Base-by-base conservation (phyloP, 1,140 invertebrate genomes). In the Aphelenchoides fujianensis region DNA sequence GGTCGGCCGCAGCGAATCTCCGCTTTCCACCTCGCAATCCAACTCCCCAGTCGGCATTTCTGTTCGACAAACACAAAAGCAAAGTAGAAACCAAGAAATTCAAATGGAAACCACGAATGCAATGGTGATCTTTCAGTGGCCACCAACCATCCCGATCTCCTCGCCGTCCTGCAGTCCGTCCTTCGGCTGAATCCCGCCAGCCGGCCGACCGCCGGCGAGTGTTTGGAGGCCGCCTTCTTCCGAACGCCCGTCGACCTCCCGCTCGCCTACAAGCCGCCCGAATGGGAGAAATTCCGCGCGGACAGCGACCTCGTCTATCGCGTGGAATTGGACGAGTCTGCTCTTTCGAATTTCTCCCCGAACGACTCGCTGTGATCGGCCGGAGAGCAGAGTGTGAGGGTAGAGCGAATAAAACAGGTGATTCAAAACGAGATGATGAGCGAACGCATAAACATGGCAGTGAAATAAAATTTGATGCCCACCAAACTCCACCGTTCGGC, bases 121-220 rank as follows among this genome's bases (percentile, higher is more conserved):
- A 16, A 48, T 48, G 12, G 12, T 48, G 12, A 16, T 48, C 5
- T 59, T 59, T 59, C 34, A 59, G 55, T 59, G 12, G 55, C 55
- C 23, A 7, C 5, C 23, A 23, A 59, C 55, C 12, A 59, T 59
- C 5, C 55, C 12, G 5, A 59, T 16, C 55, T 59, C 34, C 55
- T 59, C 27, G 19, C 7, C 34, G 27, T 59, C 5, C 55, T 59
- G 5, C 5, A 59, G 34, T 19, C 7, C 12, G 19, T 59, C 7
- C 5, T 59, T 7, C 55, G 34, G 34, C 55, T 59, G 55, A 59
- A 59, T 59, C 55, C 55, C 19, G 55, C 55, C 34, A 5, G 12
- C 5, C 5, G 55, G 34, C 55, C 55, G 34, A 7, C 55, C 19
- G 55, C 55, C 23, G 27, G 34, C 5, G 55, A 59, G 7, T 59